Evolutionary conservation across 2,888 invertebrate species (phyloP), one percentile per base, ranked within the genome.

Genomic region (Cheilosia variabilis): DNA sequence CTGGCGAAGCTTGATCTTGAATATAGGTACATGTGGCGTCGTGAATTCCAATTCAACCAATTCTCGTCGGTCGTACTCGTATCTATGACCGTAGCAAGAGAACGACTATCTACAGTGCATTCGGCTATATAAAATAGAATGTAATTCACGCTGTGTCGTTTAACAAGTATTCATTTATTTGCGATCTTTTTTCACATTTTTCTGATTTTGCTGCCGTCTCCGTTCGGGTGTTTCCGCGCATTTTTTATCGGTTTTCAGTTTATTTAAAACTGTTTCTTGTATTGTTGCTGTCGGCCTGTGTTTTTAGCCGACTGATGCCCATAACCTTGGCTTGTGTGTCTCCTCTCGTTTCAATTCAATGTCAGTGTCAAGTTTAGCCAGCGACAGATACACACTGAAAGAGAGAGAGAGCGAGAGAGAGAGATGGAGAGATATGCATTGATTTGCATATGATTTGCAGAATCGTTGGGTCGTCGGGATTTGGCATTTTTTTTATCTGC

Each of bases 141-240:
- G 65, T 71, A 69, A 71, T 77, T 82, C 77, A 77, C 71, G 71
- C 69, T 80, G 71, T 65, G 84, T 71, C 75, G 71, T 62, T 79
- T 53, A 69, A 69, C 73, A 73, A 78, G 65, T 72, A 62, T 83
- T 83, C 66, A 83, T 73, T 83, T 83, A 83, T 72, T 83, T 77
- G 53, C 55, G 43, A 53, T 75, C 17, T 52, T 55, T 27, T 63
- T 50, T 37, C 19, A 9, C 62, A n/a, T 66, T 80, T 47, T 68
- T 24, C 19, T n/a, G 43, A 41, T 58, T 76, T 71, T 71, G 45
- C 55, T 71, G 31, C 5, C 75, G 47, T 52, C 52, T 65, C 22
- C 13, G 52, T 71, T 58, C 15, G 24, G 63, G 43, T 76, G 34
- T 68, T 66, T 68, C 52, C 73, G 2, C 17, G 31, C 37, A 50